Conservation (phyloP, 2,888 invertebrate genomes). For the Acronicta psi region DNA sequence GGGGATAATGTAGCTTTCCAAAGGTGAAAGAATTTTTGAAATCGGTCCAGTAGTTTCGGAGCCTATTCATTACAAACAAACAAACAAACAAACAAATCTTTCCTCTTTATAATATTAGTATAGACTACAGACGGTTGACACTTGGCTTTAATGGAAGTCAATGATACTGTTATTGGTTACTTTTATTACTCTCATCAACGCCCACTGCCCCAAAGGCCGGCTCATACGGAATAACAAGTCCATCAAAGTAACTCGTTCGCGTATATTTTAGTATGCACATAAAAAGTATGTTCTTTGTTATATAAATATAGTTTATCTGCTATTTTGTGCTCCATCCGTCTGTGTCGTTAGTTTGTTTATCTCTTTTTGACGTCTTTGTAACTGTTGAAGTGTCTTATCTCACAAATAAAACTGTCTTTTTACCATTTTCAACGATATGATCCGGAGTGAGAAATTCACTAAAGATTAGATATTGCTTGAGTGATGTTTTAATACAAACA, state of each 20-base stretch:
- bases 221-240: conserved; percentile 6
- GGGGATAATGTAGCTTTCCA: no score
- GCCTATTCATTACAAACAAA: no score
- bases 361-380: conserved; percentile 9
- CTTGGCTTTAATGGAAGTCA: neutral
- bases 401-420: conserved; percentile 13
- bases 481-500: conserved; percentile 20
- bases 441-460: conserved; percentile 7
- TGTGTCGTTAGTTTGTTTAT: conserved; percentile 14
- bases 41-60: no score
- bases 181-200: neutral
- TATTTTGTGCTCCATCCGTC: conserved; percentile 17
- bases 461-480: conserved; percentile 26
- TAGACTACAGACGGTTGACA: no score
- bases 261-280: neutral
- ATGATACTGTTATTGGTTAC: conserved; percentile 8
- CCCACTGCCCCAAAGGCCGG: neutral
- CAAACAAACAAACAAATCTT: no score
- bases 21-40: no score
- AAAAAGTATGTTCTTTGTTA: neutral
- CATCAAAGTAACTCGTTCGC: neutral
- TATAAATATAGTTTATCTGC: conserved; percentile 1
- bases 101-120: no score
- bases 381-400: conserved; percentile 19
- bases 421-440: conserved; percentile 10